Conservation (phyloP, 2,888 invertebrate genomes). For the Dorcus hopei region DNA sequence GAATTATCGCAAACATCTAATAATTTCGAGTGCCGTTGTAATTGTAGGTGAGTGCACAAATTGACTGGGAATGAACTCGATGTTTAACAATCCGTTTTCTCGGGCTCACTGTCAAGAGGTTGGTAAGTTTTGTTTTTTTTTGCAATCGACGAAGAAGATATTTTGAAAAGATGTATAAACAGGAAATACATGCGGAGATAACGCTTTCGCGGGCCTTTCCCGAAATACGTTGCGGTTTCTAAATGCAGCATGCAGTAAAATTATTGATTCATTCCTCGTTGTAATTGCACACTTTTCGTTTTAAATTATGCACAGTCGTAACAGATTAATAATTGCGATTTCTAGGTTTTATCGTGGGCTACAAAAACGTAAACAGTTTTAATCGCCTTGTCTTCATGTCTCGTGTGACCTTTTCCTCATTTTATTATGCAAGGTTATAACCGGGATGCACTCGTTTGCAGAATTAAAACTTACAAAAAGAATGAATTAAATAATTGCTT, state of each 20-base stretch:
- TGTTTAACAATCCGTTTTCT: constrained; percentile 57
- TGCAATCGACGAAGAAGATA: background rate
- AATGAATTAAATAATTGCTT: no score
- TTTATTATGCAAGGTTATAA: no score
- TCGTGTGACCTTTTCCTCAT: no score
- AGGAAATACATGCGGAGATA: no score
- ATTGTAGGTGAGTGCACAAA: constrained; percentile 11
- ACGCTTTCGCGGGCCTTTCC: no score
- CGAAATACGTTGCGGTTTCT: background rate
- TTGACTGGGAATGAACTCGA: constrained; percentile 59
- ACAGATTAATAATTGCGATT: no score
- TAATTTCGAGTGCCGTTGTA: background rate
- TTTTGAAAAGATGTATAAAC: background rate
- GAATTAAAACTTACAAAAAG: no score
- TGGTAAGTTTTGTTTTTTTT: constrained; percentile 58
- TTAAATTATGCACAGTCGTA: background rate
- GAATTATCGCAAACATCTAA: background rate
- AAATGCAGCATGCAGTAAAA: constrained; percentile 11
- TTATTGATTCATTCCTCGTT: constrained; percentile 12
- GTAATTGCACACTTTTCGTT: background rate
- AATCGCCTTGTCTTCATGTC: no score
- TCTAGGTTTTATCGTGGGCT: no score
- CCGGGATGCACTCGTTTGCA: no score
- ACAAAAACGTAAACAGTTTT: no score
- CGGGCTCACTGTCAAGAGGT: constrained; percentile 74